Evolutionary conservation across 2,113 vertebrate genomes (phyloP), one percentile per base, ranked within the genome.

Genomic region (Bos taurus): DNA sequence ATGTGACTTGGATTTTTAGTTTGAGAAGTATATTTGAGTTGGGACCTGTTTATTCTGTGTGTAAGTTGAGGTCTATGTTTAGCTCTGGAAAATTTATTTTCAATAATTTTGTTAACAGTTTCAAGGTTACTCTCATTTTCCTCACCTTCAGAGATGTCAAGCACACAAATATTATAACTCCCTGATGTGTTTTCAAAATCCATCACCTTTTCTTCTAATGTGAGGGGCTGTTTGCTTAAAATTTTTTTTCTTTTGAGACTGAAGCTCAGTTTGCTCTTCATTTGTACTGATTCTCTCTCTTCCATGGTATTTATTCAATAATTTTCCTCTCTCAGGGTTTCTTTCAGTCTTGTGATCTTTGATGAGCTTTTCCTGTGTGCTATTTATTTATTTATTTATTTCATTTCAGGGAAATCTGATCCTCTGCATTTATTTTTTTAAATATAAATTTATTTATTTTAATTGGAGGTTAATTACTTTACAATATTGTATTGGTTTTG

Each of bases 41-140:
- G 59, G 26, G 36, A 90, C 54, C 62, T 94, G 14, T 57, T 54
- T 94, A 25, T 85, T 74, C 54, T 87, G 43, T 84, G n/a, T 96
- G 50, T 71, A 95, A 96, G 36, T 17, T 95, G 26, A 85, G n/a
- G 43, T 94, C 48, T 95, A 78, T 92, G 30, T 81, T 96, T 96
- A 94, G 14, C 74, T 85, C 46, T 94, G 74, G 33, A 94, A 95
- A 78, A 10, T 25, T 21, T 56, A 28, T 95, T 93, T 77, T 30
- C 28, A 96, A 14, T 94, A 74, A 94, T 96, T 96, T 83, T 5
- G 4, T 96, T 92, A 92, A 74, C 67, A 9, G 30, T 78, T 97
- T 89, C 43, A 93, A 97, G 78, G 40, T 71, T 95, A 59, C 12
- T 91, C n/a, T 91, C 67, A 96, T 91, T 96, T 78, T 54, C 43